Evolutionary conservation across 2,113 vertebrate genomes (phyloP).

Genomic region (Prochilodus magdalenae): DNA sequence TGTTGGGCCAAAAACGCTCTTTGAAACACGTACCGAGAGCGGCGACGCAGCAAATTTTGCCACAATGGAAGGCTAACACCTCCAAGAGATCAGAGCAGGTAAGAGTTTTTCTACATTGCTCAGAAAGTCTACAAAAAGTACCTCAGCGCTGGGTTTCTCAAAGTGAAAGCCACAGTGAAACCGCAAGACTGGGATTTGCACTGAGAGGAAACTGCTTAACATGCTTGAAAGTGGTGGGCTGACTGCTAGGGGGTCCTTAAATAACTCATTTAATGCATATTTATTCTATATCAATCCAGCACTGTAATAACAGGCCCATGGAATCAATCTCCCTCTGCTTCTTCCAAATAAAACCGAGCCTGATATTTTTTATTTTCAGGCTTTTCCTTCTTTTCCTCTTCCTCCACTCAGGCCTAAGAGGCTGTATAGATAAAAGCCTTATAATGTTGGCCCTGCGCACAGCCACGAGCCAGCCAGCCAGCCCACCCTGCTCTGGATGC

Average conservation of each 20-base stretch:
- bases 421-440: neutral
- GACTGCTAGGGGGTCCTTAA: neutral
- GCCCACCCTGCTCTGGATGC: neutral
- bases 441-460: constrained; percentile 8
- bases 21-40: neutral
- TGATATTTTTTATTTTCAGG: neutral
- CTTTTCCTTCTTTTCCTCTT: neutral
- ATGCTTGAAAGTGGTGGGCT: neutral
- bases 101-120: neutral
- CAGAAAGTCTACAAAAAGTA: constrained; percentile 32
- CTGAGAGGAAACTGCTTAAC: constrained; percentile 30
- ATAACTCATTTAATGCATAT: constrained; percentile 21
- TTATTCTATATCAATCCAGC: neutral
- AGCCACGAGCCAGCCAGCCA: too few relatives aligned
- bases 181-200: constrained; percentile 8
- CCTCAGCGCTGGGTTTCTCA: constrained; percentile 6
- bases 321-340: neutral
- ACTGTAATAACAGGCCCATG: neutral
- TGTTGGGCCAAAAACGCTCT: neutral
- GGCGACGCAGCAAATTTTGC: neutral
- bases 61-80: neutral
- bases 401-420: neutral
- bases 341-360: neutral
- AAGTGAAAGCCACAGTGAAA: constrained; percentile 28
- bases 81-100: neutral